A percentile compares a stretch with the other conserved stretches of the same genome.
Evolutionary conservation across 2,113 vertebrate species (phyloP).

Genomic region (Xyrauchen texanus): DNA sequence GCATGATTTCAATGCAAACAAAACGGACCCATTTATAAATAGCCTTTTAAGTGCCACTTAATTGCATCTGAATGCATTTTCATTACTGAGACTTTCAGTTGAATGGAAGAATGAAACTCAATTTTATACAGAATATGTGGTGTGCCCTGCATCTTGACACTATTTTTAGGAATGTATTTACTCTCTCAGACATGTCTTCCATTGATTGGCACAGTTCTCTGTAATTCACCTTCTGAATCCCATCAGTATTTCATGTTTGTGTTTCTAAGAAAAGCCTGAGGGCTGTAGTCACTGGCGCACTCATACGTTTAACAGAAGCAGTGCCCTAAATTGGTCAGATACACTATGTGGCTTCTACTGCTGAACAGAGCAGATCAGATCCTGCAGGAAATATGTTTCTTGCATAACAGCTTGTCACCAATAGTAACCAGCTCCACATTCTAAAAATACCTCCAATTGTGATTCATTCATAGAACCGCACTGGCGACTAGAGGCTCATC

Average conservation of each 20-base stretch:
- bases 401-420: constrained; percentile 58
- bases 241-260: background rate
- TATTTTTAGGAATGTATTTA: too few relatives aligned
- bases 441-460: constrained; percentile 62
- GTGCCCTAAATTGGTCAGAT: constrained; percentile 51
- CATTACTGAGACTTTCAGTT: too few relatives aligned
- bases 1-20: background rate
- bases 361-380: background rate
- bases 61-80: too few relatives aligned
- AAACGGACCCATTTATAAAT: too few relatives aligned
- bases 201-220: background rate
- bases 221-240: constrained; percentile 26
- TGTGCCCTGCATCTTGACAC: too few relatives aligned
- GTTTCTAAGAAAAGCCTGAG: constrained; percentile 53
- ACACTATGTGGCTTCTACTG: constrained; percentile 15
- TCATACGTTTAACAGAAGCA: constrained; percentile 23
- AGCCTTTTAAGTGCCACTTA: too few relatives aligned
- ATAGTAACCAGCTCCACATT: constrained; percentile 52
- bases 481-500: background rate
- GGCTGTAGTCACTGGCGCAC: background rate
- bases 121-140: too few relatives aligned
- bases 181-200: background rate
- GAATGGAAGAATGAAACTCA: too few relatives aligned
- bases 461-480: constrained; percentile 56
- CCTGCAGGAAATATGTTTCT: constrained; percentile 39